Base-by-base conservation (phyloP, 23 tunicate genomes). In the Styela clava region DNA sequence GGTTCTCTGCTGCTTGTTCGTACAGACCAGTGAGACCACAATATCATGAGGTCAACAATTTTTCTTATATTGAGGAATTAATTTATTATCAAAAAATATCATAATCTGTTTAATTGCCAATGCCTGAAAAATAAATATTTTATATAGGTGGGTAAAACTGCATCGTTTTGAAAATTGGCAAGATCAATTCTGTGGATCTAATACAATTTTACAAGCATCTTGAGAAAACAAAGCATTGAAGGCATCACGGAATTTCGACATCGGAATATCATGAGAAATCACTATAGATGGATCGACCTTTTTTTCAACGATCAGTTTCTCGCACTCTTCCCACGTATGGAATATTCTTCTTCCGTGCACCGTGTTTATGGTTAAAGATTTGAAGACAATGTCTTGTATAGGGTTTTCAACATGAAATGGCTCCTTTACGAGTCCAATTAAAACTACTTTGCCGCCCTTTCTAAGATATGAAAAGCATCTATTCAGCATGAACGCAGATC, bases 301-400 rank as follows among this genome's bases (percentile, higher is more conserved):
- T 69, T 73, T 74, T 52, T 84, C 86, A 32, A 86, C 88, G 34
- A 95, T 89, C 51, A 95, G 74, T 30, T 79, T 78, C 52, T 95
- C 99, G 69, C 99, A 95, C 74, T 95, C 95, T 29, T 89, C 81
- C 99, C 99, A 95, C 19, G 96, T 95, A 44, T 89, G 95, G 51
- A 95, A 95, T 24, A 95, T 95, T 74, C 95, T 86, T 81, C 99
- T 83, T 2, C 96, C 99, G 68, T 95, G 99, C 34, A 95, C 96
- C 1, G 88, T 95, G 78, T 69, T 83, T 1, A 95, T 30, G 21
- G 88, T 90, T 3, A 95, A 81, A 23, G 95, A 86, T 77, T 95
- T 95, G 69, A 95, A 95, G 1, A 95, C 83, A 31, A 95, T 86
- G 64, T 95, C 99, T 35, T 86, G 99, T 21, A 95, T 78, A 18